Conservation (phyloP, 2,113 vertebrate genomes). For the Corythoichthys intestinalis region DNA sequence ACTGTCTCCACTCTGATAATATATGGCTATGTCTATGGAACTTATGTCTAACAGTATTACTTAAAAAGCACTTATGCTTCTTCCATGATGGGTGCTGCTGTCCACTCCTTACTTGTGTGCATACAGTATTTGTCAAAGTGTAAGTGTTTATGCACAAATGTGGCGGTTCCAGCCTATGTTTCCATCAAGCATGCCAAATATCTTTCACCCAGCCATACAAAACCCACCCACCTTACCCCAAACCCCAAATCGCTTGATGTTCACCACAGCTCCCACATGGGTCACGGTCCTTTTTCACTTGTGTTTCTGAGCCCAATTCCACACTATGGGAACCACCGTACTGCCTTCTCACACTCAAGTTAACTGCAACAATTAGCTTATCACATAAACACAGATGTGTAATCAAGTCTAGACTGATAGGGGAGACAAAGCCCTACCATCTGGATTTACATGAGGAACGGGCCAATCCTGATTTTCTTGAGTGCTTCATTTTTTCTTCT, state of each 20-base stretch:
- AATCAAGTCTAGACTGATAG: slow-evolving; percentile 56
- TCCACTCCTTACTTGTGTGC: slow-evolving; percentile 27
- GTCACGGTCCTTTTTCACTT: slow-evolving; percentile 43
- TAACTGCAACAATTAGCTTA: slow-evolving; percentile 61
- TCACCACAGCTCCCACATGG: slow-evolving; percentile 58
- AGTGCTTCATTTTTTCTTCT: slow-evolving; percentile 16
- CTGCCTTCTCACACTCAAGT: slow-evolving; percentile 41
- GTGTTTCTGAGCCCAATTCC: slow-evolving; percentile 26
- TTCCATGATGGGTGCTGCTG: slow-evolving; percentile 49
- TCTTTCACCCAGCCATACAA: slow-evolving; percentile 35
- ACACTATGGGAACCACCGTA: slow-evolving; percentile 32
- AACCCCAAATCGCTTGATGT: slow-evolving; percentile 34
- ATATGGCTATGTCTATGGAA: slow-evolving; percentile 49
- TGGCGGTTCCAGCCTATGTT: slow-evolving; percentile 40
- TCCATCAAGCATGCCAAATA: slow-evolving; percentile 58
- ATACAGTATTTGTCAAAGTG: slow-evolving; percentile 7
- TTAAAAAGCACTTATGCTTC: slow-evolving; percentile 57
- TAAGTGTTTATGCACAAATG: slow-evolving; percentile 33
- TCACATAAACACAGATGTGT: slow-evolving; percentile 56
- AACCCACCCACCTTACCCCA: slow-evolving; percentile 15
- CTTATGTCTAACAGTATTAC: slow-evolving; percentile 61
- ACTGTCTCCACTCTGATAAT: slow-evolving; percentile 36
- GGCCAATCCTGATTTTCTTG: slow-evolving; percentile 24
- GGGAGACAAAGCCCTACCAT: slow-evolving; percentile 50
- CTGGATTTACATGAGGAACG: slow-evolving; percentile 28